Percentiles rank a stretch among this genome's conserved stretches.
phyloP scores from a whole-genome alignment of 37 sponge, comb jelly and placozoan genomes.

The Cladorhizidae sp. region DNA sequence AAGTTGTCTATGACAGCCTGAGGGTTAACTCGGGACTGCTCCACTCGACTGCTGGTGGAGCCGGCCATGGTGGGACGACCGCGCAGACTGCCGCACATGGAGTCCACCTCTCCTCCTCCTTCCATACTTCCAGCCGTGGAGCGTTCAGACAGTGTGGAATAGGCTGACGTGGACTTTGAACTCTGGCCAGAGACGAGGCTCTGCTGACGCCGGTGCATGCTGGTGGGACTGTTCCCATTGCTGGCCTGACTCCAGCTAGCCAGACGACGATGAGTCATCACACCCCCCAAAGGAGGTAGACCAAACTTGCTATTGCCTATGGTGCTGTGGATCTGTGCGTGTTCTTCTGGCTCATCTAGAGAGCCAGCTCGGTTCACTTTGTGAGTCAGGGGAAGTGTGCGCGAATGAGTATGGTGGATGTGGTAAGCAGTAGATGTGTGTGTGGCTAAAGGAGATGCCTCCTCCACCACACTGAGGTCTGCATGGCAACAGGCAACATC shows the following conservation, averaged over 20 bases:
- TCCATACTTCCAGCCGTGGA: constrained; percentile 19
- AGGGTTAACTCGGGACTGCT: constrained; percentile 48
- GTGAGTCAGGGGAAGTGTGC: neutral
- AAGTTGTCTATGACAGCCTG: constrained; percentile 45
- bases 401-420: too few relatives aligned
- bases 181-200: constrained; percentile 21
- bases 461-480: too few relatives aligned
- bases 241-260: constrained; percentile 1
- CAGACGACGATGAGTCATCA: neutral
- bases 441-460: too few relatives aligned
- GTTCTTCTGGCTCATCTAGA: neutral
- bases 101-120: constrained; percentile 19
- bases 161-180: constrained; percentile 55
- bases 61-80: neutral
- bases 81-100: constrained; percentile 17
- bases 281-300: neutral
- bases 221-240: neutral
- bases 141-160: constrained; percentile 59
- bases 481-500: too few relatives aligned
- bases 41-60: constrained; percentile 32
- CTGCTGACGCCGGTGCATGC: constrained; percentile 3
- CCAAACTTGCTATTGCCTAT: neutral
- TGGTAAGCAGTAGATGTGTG: too few relatives aligned
- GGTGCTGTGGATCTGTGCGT: neutral
- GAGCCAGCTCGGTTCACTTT: constrained; percentile 8